phyloP scores from a whole-genome alignment of 1,140 invertebrate genomes.

The Drosophila nikananu region DNA sequence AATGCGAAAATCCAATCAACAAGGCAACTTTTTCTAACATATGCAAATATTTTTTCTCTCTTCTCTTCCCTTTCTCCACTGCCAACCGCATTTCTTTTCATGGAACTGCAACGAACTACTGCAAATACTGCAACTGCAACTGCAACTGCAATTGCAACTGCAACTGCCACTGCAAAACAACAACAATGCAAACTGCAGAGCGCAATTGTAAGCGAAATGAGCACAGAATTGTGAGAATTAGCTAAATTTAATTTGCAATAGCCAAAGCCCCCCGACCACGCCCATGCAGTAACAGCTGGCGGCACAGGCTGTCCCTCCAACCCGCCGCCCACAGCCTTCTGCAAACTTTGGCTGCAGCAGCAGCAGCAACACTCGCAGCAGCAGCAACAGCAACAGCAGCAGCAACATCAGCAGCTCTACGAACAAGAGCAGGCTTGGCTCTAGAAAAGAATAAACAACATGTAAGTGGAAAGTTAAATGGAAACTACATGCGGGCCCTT shows the following conservation, averaged over 20 bases:
- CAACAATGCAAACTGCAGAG: constrained; percentile 70
- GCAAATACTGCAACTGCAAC: constrained; percentile 27
- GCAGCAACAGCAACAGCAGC: constrained; percentile 57
- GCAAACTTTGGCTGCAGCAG: constrained; percentile 82
- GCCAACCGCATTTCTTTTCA: constrained; percentile 36
- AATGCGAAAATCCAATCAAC: constrained; percentile 55
- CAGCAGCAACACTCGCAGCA: constrained; percentile 66
- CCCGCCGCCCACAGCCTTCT: constrained; percentile 77
- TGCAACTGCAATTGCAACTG: too few relatives aligned
- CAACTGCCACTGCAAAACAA: constrained; percentile 43
- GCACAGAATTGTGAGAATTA: constrained; percentile 85
- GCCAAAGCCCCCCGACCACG: constrained; percentile 64
- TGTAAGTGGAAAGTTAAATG: constrained; percentile 81
- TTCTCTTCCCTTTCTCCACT: constrained; percentile 16
- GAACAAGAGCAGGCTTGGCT: constrained; percentile 77
- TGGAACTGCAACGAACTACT: constrained; percentile 48
- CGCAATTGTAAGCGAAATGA: constrained; percentile 85
- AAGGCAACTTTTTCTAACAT: constrained; percentile 65
- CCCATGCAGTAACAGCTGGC: constrained; percentile 48
- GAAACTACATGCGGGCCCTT: constrained; percentile 67
- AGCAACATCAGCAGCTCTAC: constrained; percentile 55
- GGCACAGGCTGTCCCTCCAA: constrained; percentile 61
- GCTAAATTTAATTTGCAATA: constrained; percentile 85
- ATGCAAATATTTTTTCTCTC: constrained; percentile 61
- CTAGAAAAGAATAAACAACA: constrained; percentile 56